Evolutionary conservation across 2,888 invertebrate genomes (phyloP).

Genomic region (Coenonympha arcania): DNA sequence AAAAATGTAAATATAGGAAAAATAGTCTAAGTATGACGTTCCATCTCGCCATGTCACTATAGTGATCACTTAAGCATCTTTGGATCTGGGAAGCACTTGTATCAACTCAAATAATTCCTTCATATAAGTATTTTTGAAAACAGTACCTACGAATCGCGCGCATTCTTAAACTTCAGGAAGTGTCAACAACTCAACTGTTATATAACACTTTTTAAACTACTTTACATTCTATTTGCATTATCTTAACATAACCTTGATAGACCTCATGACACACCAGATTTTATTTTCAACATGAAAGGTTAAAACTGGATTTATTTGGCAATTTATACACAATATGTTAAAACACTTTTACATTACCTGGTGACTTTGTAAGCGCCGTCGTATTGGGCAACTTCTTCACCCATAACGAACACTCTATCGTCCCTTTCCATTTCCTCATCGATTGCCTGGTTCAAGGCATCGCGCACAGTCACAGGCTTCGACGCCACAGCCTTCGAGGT

Average conservation of each 20-base stretch:
- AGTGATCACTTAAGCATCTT: too few species aligned
- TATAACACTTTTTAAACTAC: background rate
- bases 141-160: background rate
- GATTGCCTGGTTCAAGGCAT: slow-evolving; percentile 95
- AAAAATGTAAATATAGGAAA: too few species aligned
- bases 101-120: too few species aligned
- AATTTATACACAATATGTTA: background rate
- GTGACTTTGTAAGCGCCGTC: slow-evolving; percentile 98
- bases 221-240: background rate
- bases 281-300: background rate
- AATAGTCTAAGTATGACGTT: too few species aligned
- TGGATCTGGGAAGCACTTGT: too few species aligned
- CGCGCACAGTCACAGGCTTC: slow-evolving; percentile 91
- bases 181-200: background rate
- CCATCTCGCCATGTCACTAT: too few species aligned
- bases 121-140: background rate
- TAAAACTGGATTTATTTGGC: background rate
- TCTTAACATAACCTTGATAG: background rate
- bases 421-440: slow-evolving; percentile 98
- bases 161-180: background rate
- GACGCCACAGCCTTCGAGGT: slow-evolving; percentile 53
- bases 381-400: slow-evolving; percentile 99
- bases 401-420: slow-evolving; percentile 90
- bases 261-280: background rate
- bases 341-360: slow-evolving; percentile 50